Evolutionary conservation across 2,797 vertebrate genomes (phyloP).

Genomic region (Myotis myotis): DNA sequence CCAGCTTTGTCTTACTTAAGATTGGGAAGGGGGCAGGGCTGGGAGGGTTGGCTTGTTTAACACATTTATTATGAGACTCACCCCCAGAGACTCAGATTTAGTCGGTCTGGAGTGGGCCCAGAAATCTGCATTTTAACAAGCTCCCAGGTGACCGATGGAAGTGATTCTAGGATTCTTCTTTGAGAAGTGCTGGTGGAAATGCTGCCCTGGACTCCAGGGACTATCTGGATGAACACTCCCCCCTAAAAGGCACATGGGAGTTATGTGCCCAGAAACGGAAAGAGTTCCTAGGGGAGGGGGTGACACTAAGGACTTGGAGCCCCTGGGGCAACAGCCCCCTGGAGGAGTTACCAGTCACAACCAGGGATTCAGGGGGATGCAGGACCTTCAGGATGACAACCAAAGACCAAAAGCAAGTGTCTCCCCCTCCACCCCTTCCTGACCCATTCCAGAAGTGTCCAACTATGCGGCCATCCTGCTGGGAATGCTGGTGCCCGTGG

Average conservation of each 20-base stretch:
- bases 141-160: not conserved
- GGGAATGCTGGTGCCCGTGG: constrained; percentile 79
- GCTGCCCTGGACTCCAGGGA: not conserved
- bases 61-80: not conserved
- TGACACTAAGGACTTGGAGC: not conserved
- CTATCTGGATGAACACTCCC: not conserved
- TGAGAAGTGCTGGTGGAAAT: not conserved
- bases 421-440: not conserved
- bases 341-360: not conserved
- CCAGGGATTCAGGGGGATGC: not conserved
- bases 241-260: not conserved
- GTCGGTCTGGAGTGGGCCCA: not conserved
- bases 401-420: not conserved
- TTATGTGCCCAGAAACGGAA: not conserved
- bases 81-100: not conserved
- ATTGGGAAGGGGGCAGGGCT: not conserved
- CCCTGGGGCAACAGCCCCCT: not conserved
- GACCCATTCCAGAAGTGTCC: constrained; percentile 70
- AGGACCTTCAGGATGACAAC: not conserved
- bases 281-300: not conserved
- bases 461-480: constrained; percentile 82
- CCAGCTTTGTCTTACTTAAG: not conserved
- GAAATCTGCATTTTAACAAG: not conserved
- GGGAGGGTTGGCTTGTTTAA: not conserved
- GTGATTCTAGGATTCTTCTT: not conserved